Evolutionary conservation across 1,140 invertebrate genomes (phyloP).

Genomic region (Conus ventricosus): DNA sequence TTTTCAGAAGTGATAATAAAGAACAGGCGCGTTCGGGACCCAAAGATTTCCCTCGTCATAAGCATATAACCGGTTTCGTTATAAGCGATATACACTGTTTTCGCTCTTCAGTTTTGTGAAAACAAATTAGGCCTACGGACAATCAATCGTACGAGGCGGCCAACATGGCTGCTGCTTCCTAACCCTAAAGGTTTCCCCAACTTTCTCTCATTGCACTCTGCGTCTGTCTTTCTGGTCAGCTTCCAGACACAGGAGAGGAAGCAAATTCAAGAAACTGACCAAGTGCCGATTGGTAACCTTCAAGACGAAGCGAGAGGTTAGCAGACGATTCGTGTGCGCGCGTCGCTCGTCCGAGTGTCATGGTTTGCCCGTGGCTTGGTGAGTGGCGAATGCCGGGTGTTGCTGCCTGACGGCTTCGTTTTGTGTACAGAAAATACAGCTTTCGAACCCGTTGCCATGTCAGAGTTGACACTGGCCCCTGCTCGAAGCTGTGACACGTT

Average conservation of each 20-base stretch:
- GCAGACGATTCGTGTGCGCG: not conserved
- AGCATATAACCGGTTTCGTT: no score
- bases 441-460: not conserved
- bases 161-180: not conserved
- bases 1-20: no score
- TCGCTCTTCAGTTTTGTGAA: not conserved
- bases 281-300: not conserved
- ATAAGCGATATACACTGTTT: no score
- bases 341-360: not conserved
- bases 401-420: not conserved
- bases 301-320: not conserved
- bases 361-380: not conserved
- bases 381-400: not conserved
- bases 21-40: no score
- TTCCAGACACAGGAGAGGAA: slow-evolving; percentile 11
- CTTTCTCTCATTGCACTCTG: slow-evolving; percentile 16
- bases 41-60: no score
- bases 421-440: slow-evolving; percentile 13
- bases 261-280: not conserved
- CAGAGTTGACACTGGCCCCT: not conserved
- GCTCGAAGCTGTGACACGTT: not conserved
- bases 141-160: not conserved
- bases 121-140: not conserved
- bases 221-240: slow-evolving; percentile 18
- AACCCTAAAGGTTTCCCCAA: not conserved